phyloP scores from a whole-genome alignment of 2,888 invertebrate species.

The Athalia cordata region DNA sequence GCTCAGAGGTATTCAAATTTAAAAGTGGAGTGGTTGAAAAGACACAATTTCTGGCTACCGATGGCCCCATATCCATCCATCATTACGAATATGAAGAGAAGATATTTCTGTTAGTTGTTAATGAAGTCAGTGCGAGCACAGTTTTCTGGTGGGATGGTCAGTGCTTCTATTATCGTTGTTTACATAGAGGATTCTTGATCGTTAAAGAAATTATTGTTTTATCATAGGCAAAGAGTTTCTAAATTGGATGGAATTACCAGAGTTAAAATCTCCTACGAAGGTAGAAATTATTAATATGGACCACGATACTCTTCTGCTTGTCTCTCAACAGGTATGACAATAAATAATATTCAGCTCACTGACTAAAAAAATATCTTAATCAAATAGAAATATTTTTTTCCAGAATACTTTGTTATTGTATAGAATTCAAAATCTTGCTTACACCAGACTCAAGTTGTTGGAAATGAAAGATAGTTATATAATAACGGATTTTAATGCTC shows the following conservation, averaged over 20 bases:
- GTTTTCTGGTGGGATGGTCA: slow-evolving; percentile 65
- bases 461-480: slow-evolving; percentile 47
- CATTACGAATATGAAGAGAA: slow-evolving; percentile 55
- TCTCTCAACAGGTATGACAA: slow-evolving; percentile 55
- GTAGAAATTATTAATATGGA: slow-evolving; percentile 52
- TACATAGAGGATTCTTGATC: too few species aligned
- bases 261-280: slow-evolving; percentile 53
- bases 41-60: slow-evolving; percentile 59
- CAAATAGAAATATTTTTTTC: neutral
- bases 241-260: slow-evolving; percentile 56
- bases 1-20: slow-evolving; percentile 60
- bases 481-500: slow-evolving; percentile 57
- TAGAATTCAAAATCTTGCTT: slow-evolving; percentile 52
- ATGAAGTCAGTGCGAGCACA: slow-evolving; percentile 53
- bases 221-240: slow-evolving; percentile 59
- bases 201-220: neutral
- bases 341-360: neutral
- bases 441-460: slow-evolving; percentile 47
- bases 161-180: neutral
- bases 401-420: slow-evolving; percentile 58
- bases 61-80: slow-evolving; percentile 56
- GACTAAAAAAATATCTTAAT: neutral
- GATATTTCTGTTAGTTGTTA: slow-evolving; percentile 58
- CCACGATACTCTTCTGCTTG: slow-evolving; percentile 59
- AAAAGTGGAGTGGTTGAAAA: slow-evolving; percentile 48